phyloP scores from a whole-genome alignment of 2,888 invertebrate genomes.

The Himalopsyche tibetana region DNA sequence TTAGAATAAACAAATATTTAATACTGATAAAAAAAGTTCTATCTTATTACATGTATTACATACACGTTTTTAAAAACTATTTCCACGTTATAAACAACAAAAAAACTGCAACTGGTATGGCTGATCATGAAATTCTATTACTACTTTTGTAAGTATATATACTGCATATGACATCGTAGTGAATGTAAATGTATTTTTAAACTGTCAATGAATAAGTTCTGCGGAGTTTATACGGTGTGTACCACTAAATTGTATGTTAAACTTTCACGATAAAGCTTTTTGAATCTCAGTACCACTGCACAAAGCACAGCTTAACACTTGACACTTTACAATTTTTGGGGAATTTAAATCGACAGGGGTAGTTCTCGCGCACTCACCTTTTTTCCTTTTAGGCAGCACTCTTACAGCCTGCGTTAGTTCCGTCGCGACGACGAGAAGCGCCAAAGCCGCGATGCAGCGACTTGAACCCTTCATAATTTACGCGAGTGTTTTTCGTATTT shows the following conservation, averaged over 20 bases:
- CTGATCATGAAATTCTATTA: too few species aligned
- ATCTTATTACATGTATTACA: neutral
- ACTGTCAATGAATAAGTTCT: too few species aligned
- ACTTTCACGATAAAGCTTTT: constrained; percentile 21
- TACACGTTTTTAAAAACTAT: too few species aligned
- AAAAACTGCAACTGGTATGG: too few species aligned
- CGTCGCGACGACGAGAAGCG: constrained; percentile 74
- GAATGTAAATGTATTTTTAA: too few species aligned
- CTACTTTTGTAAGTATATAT: too few species aligned
- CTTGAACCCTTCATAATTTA: constrained; percentile 67
- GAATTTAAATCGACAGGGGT: neutral
- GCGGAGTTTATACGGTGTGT: neutral
- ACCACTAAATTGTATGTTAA: neutral
- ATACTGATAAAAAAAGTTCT: neutral
- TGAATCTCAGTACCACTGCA: constrained; percentile 10
- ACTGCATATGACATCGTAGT: too few species aligned
- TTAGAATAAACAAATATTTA: neutral
- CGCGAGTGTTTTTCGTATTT: constrained; percentile 21
- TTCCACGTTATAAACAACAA: too few species aligned
- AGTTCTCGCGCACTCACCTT: constrained; percentile 72
- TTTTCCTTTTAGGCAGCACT: constrained; percentile 77
- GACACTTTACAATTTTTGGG: neutral
- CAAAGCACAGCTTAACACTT: constrained; percentile 20
- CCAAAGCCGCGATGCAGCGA: constrained; percentile 75
- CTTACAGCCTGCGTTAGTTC: constrained; percentile 77